Conservation (phyloP, 2,888 invertebrate species). For the Calameuta pallipes region DNA sequence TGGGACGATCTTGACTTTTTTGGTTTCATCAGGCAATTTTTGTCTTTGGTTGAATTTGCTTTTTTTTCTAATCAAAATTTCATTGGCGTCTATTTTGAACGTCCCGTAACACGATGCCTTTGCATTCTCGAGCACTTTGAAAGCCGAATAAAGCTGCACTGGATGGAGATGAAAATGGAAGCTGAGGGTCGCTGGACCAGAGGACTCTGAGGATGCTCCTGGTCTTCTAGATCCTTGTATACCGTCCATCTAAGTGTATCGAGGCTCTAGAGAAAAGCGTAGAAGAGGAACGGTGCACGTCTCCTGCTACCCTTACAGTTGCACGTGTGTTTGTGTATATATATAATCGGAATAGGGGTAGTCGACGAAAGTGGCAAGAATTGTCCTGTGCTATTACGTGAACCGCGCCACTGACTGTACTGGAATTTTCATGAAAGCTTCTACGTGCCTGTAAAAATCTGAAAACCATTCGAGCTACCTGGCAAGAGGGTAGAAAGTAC, state of each 20-base stretch:
- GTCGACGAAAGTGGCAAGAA: not conserved
- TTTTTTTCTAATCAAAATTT: not conserved
- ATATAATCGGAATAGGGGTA: not conserved
- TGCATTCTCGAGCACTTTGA: not conserved
- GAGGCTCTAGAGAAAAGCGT: not conserved
- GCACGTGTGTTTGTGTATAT: no score
- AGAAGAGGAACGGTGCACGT: not conserved
- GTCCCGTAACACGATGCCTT: not conserved
- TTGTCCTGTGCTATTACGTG: not conserved
- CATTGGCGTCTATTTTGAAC: not conserved
- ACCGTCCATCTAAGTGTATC: not conserved
- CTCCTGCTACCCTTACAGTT: not conserved
- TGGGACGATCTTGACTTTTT: not conserved
- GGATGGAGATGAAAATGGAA: not conserved
- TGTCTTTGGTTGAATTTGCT: no score
- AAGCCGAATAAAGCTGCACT: not conserved
- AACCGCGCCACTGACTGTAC: slow-evolving; percentile 13
- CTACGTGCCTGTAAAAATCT: slow-evolving; percentile 26
- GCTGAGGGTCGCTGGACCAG: not conserved
- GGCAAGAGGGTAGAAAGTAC: slow-evolving; percentile 1
- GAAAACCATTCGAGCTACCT: slow-evolving; percentile 28
- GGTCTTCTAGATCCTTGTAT: not conserved
- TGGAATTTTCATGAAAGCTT: slow-evolving; percentile 29
- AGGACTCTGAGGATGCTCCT: not conserved
- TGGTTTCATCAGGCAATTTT: no score